Conservation (phyloP, 2,888 invertebrate species). For the Corbicula japonica region DNA sequence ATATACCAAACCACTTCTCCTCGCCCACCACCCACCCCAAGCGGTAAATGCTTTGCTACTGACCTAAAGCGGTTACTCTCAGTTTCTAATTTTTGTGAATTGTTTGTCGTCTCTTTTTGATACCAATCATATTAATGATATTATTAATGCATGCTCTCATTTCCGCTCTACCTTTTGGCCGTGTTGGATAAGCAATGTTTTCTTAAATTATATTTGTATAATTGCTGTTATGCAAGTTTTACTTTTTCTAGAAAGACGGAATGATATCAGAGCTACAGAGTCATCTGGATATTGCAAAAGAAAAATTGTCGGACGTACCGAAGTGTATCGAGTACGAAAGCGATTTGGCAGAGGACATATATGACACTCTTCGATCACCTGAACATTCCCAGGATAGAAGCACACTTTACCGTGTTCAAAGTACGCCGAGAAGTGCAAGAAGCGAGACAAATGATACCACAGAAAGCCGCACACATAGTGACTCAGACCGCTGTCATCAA, state of each 20-base stretch:
- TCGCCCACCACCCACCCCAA: no score
- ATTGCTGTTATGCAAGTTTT: not conserved
- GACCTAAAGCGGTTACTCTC: no score
- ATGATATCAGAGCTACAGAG: constrained; percentile 73
- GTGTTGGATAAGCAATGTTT: no score
- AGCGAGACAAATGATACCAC: constrained; percentile 14
- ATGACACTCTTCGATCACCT: constrained; percentile 51
- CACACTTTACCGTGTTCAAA: constrained; percentile 40
- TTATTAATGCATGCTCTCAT: no score
- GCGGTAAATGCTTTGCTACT: no score
- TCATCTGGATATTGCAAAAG: constrained; percentile 73
- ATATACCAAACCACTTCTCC: no score
- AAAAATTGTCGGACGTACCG: constrained; percentile 69
- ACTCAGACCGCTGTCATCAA: constrained; percentile 2
- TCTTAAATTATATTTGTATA: no score
- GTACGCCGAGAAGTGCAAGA: constrained; percentile 6
- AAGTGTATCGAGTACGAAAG: no score
- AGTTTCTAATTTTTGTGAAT: no score
- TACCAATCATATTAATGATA: no score
- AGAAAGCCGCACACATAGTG: not conserved
- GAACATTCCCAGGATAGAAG: constrained; percentile 44
- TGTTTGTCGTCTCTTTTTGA: no score
- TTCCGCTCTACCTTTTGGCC: no score
- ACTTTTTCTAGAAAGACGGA: constrained; percentile 75
- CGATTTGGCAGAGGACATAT: constrained; percentile 56